Base-by-base conservation (phyloP, 1,140 invertebrate genomes). In the Cherax destructor region DNA sequence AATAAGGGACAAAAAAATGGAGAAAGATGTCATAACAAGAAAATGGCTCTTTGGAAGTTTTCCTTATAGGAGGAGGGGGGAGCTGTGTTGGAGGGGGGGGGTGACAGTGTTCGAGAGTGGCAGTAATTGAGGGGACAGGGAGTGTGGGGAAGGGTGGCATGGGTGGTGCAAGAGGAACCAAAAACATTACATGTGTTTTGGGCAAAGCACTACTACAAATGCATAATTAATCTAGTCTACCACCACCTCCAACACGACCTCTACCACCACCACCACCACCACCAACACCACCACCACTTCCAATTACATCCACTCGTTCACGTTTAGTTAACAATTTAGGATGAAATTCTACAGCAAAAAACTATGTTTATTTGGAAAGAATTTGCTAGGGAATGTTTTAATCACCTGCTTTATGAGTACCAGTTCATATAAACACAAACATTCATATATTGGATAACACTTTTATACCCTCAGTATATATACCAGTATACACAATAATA, bases 151-250 rank as follows among this genome's bases (percentile, higher is more conserved):
- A 49, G 30, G 81, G 30, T 9, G 41, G 59, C 5, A 49, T 0
- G 47, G 4, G 30, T 13, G 24, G 18, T 21, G 41, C 47, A 56
- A 83, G 61, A 56, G 30, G 24, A 30, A 41, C 30, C 30, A 41
- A 41, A n/a, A 47, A 83, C 80, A 47, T 83, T 83, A 83, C 52
- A 52, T 61, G 80, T 61, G 56, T 83, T 83, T 59, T 61, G 30
- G 56, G 24, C 30, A 13, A 56, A 21, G 56, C 9, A 61, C 30
- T 69, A 18, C 21, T 69, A 18, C 65, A 69, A 11, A 69, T 69
- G 3, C 11, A 11, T 69, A 69, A 69, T 69, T 69, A 69, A 69
- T 69, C 65, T 18, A 18, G 65, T 18, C 65, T 69, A 69, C 13
- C 13, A 18, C 18, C 21, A 6, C 13, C 13, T 21, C 13, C 7